Evolutionary conservation across 2,113 vertebrate species (phyloP), one percentile per base, ranked within the genome.

Genomic region (Tetrao urogallus): DNA sequence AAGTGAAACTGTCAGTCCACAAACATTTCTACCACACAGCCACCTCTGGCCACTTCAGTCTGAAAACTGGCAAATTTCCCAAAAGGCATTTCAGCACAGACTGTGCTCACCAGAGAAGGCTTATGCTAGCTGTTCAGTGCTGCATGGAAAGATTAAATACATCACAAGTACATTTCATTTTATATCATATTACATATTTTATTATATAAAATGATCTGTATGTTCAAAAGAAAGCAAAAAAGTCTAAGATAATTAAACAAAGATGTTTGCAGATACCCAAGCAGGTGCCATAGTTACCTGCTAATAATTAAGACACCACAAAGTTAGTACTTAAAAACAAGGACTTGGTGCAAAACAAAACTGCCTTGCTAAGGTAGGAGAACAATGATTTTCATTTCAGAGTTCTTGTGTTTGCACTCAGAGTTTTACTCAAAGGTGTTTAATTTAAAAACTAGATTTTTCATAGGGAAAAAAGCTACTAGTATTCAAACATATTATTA

Each of bases 21-120:
- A 0, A 22, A 66, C 2, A 0, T 11, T 85, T 71, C 57, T 88
- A 75, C 21, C 57, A 82, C 21, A 11, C 0, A 0, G 57, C 75
- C 63, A 89, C 71, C 30, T 86, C 12, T 57, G 82, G 42, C 52
- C 79, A 88, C 45, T 28, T 71, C 1, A 0, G 32, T 25, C 81
- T 61, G 61, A 75, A 89, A 82, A 87, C 0, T 45, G 87, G 58
- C 70, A 72, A 24, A 70, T 52, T 64, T 85, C 82, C 73, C 66
- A 93, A 38, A 64, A 70, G 28, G 40, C 57, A 19, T 47, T 71
- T 83, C 47, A 92, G 77, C 80, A 83, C 12, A 81, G 45, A 77
- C 61, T 54, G n/a, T 19, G 48, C 14, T 74, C 67, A 56, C 36
- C 54, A 75, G 25, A n/a, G 20, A 84, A 84, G 25, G 32, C 84